Base-by-base conservation (phyloP, 2,113 vertebrate species). In the Rhizomys pruinosus region DNA sequence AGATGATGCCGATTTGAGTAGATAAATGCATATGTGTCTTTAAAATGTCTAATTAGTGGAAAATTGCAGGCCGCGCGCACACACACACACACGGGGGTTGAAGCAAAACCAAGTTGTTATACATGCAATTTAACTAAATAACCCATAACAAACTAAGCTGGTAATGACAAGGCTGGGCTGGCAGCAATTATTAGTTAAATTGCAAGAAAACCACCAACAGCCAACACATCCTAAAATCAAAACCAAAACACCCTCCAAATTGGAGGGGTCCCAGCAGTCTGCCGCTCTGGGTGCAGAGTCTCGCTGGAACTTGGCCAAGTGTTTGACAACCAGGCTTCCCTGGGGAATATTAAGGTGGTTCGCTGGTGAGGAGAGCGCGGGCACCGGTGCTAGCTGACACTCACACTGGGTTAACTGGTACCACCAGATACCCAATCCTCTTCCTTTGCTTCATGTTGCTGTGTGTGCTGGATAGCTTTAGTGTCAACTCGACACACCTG, bases 51-150 rank as follows among this genome's bases (percentile, higher is more conserved):
- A 92, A 96, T 96, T 96, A 96, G 95, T 73, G 90, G 94, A 27
- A 97, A 97, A 97, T 97, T 97, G 92, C 92, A 96, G 93, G 94
- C 93, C 92, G n/a, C n/a, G n/a, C n/a, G n/a, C n/a, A n/a, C n/a
- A n/a, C n/a, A 88, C 8, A 27, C 79, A 23, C 1, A 11, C 92
- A 47, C 17, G 32, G 89, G 47, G 68, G 92, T 57, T 72, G 88
- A 88, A 82, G 90, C 80, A 89, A 90, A 92, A 63, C 42, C 34
- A 69, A 85, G 68, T 97, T 74, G 59, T 96, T 95, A 91, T 64
- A 71, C 88, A 78, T 39, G 72, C 79, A 90, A 84, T 92, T 93
- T 94, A 87, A 94, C 96, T 81, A 90, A 96, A 95, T 93, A 94
- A 90, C 94, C 78, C 87, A 11, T 76, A 97, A 92, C 95, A 94